phyloP scores from a whole-genome alignment of 2,888 invertebrate genomes.

The Microctonus hyperodae region DNA sequence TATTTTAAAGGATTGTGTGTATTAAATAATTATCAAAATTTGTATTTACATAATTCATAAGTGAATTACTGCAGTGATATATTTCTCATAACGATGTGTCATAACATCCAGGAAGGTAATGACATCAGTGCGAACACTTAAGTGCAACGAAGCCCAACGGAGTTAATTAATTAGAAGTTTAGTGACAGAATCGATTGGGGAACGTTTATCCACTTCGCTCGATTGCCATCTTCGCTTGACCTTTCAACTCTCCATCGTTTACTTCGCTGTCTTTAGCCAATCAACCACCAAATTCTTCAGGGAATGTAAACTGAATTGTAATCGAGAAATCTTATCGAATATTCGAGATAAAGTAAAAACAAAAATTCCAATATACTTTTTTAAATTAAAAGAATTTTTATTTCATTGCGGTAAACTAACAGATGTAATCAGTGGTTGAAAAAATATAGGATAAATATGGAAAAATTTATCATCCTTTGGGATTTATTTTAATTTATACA shows the following conservation, averaged over 20 bases:
- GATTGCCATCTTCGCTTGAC: conserved; percentile 42
- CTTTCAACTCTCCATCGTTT: conserved; percentile 30
- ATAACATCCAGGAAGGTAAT: conserved; percentile 6
- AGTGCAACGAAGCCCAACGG: conserved; percentile 14
- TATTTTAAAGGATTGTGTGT: too few relatives aligned
- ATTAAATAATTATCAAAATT: too few relatives aligned
- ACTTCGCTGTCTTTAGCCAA: conserved; percentile 5
- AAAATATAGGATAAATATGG: not conserved
- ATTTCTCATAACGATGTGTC: conserved; percentile 2
- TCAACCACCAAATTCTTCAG: not conserved
- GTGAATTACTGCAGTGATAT: not conserved
- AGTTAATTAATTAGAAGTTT: conserved; percentile 34
- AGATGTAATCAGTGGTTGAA: too few relatives aligned
- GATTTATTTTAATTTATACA: conserved; percentile 2
- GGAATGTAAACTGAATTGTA: not conserved
- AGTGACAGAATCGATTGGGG: conserved; percentile 21
- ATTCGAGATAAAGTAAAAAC: too few relatives aligned
- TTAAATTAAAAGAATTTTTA: too few relatives aligned
- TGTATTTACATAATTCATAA: not conserved
- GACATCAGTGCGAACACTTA: not conserved
- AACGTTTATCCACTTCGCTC: conserved; percentile 39
- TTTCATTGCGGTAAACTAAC: too few relatives aligned
- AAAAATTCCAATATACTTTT: too few relatives aligned
- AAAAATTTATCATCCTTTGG: not conserved
- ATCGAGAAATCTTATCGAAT: not conserved